Percentiles rank a stretch among this genome's conserved stretches.
Evolutionary conservation across 2,797 vertebrate species (phyloP).

Genomic region (Peromyscus nudipes): DNA sequence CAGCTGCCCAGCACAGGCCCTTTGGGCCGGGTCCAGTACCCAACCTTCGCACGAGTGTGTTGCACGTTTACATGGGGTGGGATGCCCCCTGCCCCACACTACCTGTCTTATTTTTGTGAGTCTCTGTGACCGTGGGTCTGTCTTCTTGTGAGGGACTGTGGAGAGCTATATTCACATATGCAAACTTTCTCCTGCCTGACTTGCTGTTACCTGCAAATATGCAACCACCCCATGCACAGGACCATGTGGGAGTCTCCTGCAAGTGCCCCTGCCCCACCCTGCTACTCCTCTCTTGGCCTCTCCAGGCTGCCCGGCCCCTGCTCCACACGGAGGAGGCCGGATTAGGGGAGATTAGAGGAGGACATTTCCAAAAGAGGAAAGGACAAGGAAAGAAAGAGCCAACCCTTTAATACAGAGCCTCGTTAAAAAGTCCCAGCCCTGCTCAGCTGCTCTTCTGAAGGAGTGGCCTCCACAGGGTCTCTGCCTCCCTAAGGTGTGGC

Average conservation of each 20-base stretch:
- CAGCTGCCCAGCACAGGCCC: background rate
- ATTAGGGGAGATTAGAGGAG: conserved; percentile 76
- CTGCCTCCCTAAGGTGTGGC: conserved; percentile 29
- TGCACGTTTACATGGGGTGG: conserved; percentile 84
- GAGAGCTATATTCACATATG: conserved; percentile 78
- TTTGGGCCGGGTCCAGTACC: background rate
- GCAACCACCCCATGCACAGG: conserved; percentile 65
- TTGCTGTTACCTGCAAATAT: conserved; percentile 73
- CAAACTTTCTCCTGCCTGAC: conserved; percentile 81
- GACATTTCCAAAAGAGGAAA: conserved; percentile 62
- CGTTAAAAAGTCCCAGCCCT: conserved; percentile 66
- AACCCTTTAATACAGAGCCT: conserved; percentile 77
- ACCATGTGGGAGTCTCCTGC: background rate
- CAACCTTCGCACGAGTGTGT: conserved; percentile 80
- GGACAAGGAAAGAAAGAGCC: conserved; percentile 48
- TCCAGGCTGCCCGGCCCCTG: conserved; percentile 78
- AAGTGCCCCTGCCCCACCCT: background rate
- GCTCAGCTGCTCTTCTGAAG: conserved; percentile 74
- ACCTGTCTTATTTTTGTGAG: conserved; percentile 80
- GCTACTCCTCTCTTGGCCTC: conserved; percentile 65
- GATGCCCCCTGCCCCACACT: conserved; percentile 52
- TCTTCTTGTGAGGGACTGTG: conserved; percentile 75
- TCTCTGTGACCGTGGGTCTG: conserved; percentile 73
- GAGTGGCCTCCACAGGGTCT: background rate
- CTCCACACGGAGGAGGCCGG: conserved; percentile 65